These are phyloP conservation scores for Callipepla californica DNA, from an alignment of 2,113 vertebrate genomes.

Conservation along the genomic window DNA sequence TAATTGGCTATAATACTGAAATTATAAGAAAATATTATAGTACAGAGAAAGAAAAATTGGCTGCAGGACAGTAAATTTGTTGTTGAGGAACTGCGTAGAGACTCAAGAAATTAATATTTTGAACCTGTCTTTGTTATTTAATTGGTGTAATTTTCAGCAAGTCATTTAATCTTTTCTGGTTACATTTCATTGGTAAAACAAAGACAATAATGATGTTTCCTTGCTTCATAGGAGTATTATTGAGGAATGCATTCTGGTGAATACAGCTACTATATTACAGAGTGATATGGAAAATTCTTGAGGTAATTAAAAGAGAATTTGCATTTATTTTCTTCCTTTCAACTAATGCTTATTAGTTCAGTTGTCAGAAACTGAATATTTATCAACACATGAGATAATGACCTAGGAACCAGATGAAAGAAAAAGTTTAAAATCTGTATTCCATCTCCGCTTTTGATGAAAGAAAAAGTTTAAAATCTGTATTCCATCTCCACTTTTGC, in stretches of 20 bases:
- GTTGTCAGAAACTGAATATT: neutral
- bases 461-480: neutral
- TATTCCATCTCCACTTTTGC: neutral
- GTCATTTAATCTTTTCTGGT: neutral
- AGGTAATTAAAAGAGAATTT: slow-evolving; percentile 10
- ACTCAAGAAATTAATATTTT: neutral
- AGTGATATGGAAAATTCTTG: neutral
- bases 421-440: neutral
- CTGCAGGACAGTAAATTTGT: neutral
- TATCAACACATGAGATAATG: neutral
- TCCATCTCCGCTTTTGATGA: neutral
- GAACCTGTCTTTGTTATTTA: neutral
- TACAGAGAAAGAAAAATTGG: neutral
- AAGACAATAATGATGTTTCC: neutral
- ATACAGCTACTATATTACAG: neutral
- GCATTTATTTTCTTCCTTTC: neutral
- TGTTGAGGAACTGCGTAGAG: neutral
- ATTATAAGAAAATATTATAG: neutral
- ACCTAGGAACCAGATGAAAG: neutral
- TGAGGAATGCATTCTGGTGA: neutral
- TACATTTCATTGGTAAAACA: neutral
- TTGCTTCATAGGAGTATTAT: neutral
- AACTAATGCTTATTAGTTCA: neutral
- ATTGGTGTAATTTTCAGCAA: neutral
- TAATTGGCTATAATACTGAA: neutral